Evolutionary conservation across 2,113 vertebrate species (phyloP).

Genomic region (Oriolus oriolus): DNA sequence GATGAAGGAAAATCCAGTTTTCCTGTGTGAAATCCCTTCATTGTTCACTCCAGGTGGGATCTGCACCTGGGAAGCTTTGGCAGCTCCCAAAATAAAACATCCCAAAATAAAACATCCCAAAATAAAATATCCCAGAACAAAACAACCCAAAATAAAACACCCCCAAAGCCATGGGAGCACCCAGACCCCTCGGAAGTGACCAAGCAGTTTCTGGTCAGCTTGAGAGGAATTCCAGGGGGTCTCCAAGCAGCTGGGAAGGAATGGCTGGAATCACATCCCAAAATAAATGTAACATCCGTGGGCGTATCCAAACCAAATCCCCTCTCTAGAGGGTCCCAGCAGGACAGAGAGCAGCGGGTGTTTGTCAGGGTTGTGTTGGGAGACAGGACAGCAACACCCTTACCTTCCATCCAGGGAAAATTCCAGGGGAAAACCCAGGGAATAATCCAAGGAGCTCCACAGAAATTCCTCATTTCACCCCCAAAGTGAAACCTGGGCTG

Average conservation of each 20-base stretch:
- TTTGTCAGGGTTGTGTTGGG: rapidly evolving
- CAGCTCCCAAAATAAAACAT: not conserved
- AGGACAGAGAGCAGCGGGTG: rapidly evolving
- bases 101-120: not conserved
- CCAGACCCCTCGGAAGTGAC: rapidly evolving
- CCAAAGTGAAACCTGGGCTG: rapidly evolving
- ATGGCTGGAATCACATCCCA: rapidly evolving
- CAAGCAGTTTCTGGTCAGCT: not conserved
- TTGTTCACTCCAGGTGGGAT: rapidly evolving
- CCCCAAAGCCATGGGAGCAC: rapidly evolving
- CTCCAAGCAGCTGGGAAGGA: not conserved
- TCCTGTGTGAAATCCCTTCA: not conserved
- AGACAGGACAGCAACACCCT: not conserved
- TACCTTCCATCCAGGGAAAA: rapidly evolving
- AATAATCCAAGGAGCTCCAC: not conserved
- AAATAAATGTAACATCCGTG: rapidly evolving
- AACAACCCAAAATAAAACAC: no score
- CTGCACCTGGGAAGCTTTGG: not conserved
- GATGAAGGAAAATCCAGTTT: not conserved
- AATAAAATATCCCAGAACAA: no score
- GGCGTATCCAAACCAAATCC: not conserved
- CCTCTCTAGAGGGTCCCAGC: rapidly evolving
- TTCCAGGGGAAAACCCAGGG: no score
- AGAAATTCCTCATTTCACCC: rapidly evolving
- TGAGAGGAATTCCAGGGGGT: not conserved